Evolutionary conservation across 2,888 invertebrate genomes (phyloP).

Genomic region (Sesia bembeciformis): DNA sequence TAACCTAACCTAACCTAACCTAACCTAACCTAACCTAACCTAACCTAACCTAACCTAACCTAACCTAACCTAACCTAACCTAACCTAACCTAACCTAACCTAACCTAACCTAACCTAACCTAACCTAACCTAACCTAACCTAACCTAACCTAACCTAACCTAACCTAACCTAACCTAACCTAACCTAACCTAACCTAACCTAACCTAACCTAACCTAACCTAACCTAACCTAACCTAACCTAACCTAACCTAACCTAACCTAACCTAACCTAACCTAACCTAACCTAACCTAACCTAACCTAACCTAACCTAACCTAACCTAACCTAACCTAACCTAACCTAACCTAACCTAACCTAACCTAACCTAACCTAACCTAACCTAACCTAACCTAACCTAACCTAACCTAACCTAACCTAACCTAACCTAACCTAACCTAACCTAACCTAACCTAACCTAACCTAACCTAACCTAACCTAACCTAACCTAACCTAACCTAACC

Average conservation of each 20-base stretch:
- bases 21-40: conserved; percentile 10
- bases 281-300: conserved; percentile 2
- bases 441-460: conserved; percentile 11
- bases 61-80: conserved; percentile 9
- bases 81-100: conserved; percentile 11
- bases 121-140: conserved; percentile 13
- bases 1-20: conserved; percentile 8
- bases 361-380: background rate
- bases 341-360: conserved; percentile 2
- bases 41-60: conserved; percentile 8
- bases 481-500: conserved; percentile 7
- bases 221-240: conserved; percentile 8
- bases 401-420: no score
- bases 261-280: conserved; percentile 2
- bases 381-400: no score
- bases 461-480: conserved; percentile 6
- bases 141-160: conserved; percentile 15
- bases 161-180: conserved; percentile 12
- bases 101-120: conserved; percentile 11
- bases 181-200: conserved; percentile 11
- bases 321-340: conserved; percentile 2
- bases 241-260: conserved; percentile 16
- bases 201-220: conserved; percentile 13
- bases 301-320: conserved; percentile 3
- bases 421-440: conserved; percentile 3